These are phyloP conservation scores for Ardeotis arabs DNA, from an alignment of 2,113 vertebrate species.

Conservation along the genomic window DNA sequence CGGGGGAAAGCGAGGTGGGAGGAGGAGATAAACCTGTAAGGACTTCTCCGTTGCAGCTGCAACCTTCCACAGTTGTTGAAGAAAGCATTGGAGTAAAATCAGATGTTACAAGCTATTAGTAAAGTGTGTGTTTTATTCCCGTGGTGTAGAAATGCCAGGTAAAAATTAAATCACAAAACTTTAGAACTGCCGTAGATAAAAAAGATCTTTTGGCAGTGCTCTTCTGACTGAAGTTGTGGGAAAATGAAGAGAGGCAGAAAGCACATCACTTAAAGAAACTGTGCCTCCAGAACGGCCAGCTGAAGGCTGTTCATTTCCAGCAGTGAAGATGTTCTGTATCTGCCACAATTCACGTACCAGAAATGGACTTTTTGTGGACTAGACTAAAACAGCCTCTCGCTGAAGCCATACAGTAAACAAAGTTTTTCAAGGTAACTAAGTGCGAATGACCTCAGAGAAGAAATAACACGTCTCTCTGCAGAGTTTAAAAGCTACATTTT, in stretches of 20 bases:
- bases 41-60: background rate
- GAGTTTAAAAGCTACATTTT: constrained; percentile 24
- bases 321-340: background rate
- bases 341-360: background rate
- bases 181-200: background rate
- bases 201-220: background rate
- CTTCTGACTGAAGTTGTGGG: background rate
- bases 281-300: background rate
- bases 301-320: background rate
- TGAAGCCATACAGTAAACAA: constrained; percentile 17
- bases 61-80: background rate
- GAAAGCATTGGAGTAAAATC: background rate
- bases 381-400: background rate
- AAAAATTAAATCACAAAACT: background rate
- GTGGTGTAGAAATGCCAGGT: background rate
- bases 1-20: background rate
- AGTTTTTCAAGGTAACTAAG: constrained; percentile 35
- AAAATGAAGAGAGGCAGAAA: background rate
- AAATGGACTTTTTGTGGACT: background rate
- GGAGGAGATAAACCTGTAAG: background rate
- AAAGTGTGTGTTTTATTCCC: background rate
- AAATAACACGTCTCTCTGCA: background rate
- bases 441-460: background rate
- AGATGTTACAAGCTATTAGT: background rate
- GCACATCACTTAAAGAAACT: background rate